Percentiles rank a stretch among this genome's conserved stretches.
These are phyloP conservation scores for Cantharis lateralis DNA, from an alignment of 2,888 invertebrate species.

Conservation along the genomic window DNA sequence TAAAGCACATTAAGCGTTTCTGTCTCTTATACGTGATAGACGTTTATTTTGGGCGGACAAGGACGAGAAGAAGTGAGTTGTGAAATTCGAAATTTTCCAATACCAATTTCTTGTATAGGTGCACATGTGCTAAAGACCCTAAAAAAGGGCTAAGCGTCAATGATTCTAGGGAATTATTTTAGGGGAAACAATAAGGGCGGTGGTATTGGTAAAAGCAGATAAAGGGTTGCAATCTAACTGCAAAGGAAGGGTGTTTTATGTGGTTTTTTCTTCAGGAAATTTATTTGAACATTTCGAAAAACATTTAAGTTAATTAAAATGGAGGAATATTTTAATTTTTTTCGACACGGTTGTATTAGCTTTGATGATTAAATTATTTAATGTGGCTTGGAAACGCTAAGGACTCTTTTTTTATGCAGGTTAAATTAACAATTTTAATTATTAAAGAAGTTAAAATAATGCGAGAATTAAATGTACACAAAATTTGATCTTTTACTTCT, in stretches of 20 bases:
- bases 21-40: slow-evolving; percentile 1
- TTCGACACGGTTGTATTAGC: background rate
- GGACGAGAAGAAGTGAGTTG: slow-evolving; percentile 13
- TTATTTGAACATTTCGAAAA: background rate
- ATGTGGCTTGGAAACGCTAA: background rate
- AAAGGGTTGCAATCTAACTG: slow-evolving; percentile 45
- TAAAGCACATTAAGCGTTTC: slow-evolving; percentile 20
- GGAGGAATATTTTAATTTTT: background rate
- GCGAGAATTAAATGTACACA: background rate
- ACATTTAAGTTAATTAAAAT: background rate
- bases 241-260: slow-evolving; percentile 24
- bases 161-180: slow-evolving; percentile 53
- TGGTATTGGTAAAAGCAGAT: slow-evolving; percentile 51
- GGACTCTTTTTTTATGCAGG: background rate
- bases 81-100: slow-evolving; percentile 20
- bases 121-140: slow-evolving; percentile 49
- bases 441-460: background rate
- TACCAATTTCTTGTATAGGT: slow-evolving; percentile 29
- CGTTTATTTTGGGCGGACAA: background rate
- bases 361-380: background rate
- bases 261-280: background rate
- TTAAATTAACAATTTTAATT: background rate
- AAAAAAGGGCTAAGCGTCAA: slow-evolving; percentile 53
- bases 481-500: slow-evolving; percentile 6
- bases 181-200: slow-evolving; percentile 49